Evolutionary conservation across 2,888 invertebrate species (phyloP).

Genomic region (Kuschelorhynchus macadamiae): DNA sequence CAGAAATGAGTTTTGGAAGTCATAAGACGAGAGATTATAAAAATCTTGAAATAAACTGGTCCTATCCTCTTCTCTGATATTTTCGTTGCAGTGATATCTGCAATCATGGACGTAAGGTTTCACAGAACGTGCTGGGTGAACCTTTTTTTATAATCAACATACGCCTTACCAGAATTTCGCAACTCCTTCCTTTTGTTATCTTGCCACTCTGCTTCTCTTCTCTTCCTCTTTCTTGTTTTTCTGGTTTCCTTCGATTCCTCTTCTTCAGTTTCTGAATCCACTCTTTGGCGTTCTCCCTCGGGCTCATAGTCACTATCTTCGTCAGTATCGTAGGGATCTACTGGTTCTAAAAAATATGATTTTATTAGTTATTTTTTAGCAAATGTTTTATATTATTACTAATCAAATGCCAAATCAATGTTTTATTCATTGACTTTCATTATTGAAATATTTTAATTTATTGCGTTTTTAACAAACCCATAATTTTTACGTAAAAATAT

Average conservation of each 20-base stretch:
- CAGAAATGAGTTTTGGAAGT: constrained; percentile 3
- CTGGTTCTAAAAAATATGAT: constrained; percentile 1
- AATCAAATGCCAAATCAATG: too few species aligned
- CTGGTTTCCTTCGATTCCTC: too few species aligned
- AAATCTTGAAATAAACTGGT: constrained; percentile 29
- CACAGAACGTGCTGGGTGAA: constrained; percentile 4
- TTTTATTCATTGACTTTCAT: too few species aligned
- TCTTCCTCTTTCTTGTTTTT: too few species aligned
- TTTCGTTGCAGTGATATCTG: constrained; percentile 14
- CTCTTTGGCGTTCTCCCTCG: constrained; percentile 7
- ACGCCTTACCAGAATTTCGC: constrained; percentile 28
- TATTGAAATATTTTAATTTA: too few species aligned
- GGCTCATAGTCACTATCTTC: constrained; percentile 15
- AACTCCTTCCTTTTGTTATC: constrained; percentile 24
- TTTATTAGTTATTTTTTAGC: too few species aligned
- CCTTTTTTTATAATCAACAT: constrained; percentile 11
- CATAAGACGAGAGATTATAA: constrained; percentile 9
- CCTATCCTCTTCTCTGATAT: constrained; percentile 20
- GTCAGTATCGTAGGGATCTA: constrained; percentile 18
- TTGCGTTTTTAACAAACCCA: too few species aligned
- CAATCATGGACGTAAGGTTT: constrained; percentile 17
- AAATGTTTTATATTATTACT: too few species aligned
- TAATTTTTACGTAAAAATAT: too few species aligned
- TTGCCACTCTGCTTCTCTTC: neutral
- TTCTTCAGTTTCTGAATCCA: too few species aligned